Evolutionary conservation across 1,140 invertebrate species (phyloP).

Genomic region (Stegodyphus mimosarum): DNA sequence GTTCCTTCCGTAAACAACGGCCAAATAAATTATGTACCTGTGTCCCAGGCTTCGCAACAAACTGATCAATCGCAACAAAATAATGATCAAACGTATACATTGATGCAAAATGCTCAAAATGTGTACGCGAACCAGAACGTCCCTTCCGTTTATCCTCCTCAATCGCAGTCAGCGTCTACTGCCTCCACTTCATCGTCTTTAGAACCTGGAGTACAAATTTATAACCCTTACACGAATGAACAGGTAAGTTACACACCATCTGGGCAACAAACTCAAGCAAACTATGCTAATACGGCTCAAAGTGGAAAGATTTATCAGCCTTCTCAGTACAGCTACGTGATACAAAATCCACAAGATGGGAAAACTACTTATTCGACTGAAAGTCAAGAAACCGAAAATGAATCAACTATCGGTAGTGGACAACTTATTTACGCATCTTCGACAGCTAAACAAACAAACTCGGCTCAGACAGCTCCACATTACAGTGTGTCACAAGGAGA

Average conservation of each 20-base stretch:
- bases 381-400: not conserved
- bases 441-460: conserved; percentile 29
- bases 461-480: no score
- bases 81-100: not conserved
- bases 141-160: not conserved
- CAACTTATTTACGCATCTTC: conserved; percentile 28
- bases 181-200: not conserved
- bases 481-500: no score
- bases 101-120: not conserved
- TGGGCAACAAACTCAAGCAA: not conserved
- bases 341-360: conserved; percentile 5
- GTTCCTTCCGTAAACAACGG: no score
- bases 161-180: not conserved
- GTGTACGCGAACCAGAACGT: not conserved
- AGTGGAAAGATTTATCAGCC: not conserved
- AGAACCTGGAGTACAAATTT: not conserved
- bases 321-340: not conserved
- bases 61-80: not conserved
- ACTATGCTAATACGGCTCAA: not conserved
- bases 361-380: no score
- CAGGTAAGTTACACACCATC: no score
- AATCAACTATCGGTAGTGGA: not conserved
- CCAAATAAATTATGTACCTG: no score
- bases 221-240: not conserved
- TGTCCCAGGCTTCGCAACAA: no score